A percentile compares a stretch with the other conserved stretches of the same genome.
phyloP scores from a whole-genome alignment of 2,888 invertebrate species.

The Blastobasis lacticolella region DNA sequence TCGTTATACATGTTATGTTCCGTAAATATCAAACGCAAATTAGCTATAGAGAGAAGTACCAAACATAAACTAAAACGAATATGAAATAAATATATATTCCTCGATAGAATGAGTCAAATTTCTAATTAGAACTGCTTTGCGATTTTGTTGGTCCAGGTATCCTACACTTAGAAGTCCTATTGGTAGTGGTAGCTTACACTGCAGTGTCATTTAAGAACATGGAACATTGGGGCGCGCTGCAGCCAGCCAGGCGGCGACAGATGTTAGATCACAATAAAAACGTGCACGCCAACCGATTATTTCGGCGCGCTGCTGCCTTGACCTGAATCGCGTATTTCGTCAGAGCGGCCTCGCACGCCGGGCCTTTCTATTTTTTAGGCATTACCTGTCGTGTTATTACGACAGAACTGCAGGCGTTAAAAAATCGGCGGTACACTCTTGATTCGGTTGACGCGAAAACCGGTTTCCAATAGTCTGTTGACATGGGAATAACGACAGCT shows the following conservation, averaged over 20 bases:
- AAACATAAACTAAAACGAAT: too few species aligned
- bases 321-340: slow-evolving; percentile 71
- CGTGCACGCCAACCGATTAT: slow-evolving; percentile 68
- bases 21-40: too few species aligned
- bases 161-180: too few species aligned
- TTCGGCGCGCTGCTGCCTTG: slow-evolving; percentile 73
- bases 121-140: too few species aligned
- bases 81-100: too few species aligned
- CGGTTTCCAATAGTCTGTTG: slow-evolving; percentile 22
- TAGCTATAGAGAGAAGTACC: too few species aligned
- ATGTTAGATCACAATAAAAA: slow-evolving; percentile 73
- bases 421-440: slow-evolving; percentile 34
- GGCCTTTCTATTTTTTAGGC: slow-evolving; percentile 75
- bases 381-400: slow-evolving; percentile 74
- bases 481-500: too few species aligned
- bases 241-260: slow-evolving; percentile 42
- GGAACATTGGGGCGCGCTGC: background rate
- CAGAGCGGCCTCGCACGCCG: slow-evolving; percentile 72
- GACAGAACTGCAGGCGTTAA: slow-evolving; percentile 51
- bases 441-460: slow-evolving; percentile 30
- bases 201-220: background rate
- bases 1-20: too few species aligned
- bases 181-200: too few species aligned
- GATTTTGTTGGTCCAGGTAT: too few species aligned
- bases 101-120: too few species aligned